Base-by-base conservation (phyloP, 2,113 vertebrate genomes). In the Varanus komodoensis region DNA sequence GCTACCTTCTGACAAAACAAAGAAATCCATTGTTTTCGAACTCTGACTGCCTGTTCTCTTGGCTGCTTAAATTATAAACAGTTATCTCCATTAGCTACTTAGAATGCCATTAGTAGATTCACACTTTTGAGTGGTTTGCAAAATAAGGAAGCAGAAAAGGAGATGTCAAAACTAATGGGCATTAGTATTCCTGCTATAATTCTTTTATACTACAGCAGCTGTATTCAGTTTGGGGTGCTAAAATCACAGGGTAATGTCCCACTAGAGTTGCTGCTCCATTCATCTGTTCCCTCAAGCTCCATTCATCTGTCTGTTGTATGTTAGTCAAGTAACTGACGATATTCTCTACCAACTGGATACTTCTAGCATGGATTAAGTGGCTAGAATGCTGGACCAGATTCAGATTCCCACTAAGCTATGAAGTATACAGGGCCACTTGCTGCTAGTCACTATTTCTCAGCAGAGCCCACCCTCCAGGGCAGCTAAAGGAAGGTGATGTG, bases 51-150 rank as follows among this genome's bases (percentile, higher is more conserved):
- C 93, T 93, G 82, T 32, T 64, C 54, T 94, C 93, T 94, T 84
- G 89, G 38, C 77, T 93, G 29, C 34, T 87, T 29, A 89, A 82
- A 86, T 38, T 94, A 82, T 57, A 88, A 89, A 91, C 5, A 0
- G 44, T 77, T 75, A 79, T 67, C 38, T 79, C 93, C 64, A 44
- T 89, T 93, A 88, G 71, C 87, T 89, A 64, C 92, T 95, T 90
- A 90, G 79, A 52, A n/a, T 90, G 25, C 5, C 27, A 89, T 94
- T 93, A 75, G 75, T 75, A 57, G 38, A 11, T 77, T 94, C 91
- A 90, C 86, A 93, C 91, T 94, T 95, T 94, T 94, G 57, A 93
- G 82, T 90, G 21, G 6, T 87, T 91, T 82, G 90, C 82, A 92
- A 94, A 94, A 87, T 84, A 82, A 86, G 77, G 73, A 8, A 0